phyloP scores from a whole-genome alignment of 2,888 invertebrate species.

The Aleiodes alternator region DNA sequence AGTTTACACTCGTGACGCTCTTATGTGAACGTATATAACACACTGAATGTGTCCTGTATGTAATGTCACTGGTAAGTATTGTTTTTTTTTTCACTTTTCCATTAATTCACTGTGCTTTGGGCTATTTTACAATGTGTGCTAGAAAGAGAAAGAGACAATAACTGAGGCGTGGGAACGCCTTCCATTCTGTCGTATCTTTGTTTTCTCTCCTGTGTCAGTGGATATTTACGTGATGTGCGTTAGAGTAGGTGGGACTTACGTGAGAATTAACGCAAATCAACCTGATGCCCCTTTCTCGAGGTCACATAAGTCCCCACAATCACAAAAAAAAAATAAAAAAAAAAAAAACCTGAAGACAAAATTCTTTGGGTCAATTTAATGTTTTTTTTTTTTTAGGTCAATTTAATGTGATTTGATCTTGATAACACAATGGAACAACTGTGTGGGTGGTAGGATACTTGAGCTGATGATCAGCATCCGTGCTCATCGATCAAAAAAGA shows the following conservation, averaged over 20 bases:
- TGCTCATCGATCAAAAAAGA: conserved; percentile 33
- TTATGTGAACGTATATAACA: conserved; percentile 40
- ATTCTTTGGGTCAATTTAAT: not conserved
- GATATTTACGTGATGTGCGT: conserved; percentile 38
- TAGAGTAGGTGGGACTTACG: conserved; percentile 38
- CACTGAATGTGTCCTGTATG: conserved; percentile 49
- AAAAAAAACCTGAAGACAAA: not conserved
- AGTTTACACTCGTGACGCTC: conserved; percentile 49
- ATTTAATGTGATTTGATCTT: not conserved
- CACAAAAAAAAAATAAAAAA: not conserved
- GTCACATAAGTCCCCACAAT: conserved; percentile 19
- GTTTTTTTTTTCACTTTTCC: conserved; percentile 50
- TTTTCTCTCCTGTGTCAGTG: conserved; percentile 28
- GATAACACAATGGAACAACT: conserved; percentile 5
- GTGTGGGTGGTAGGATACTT: conserved; percentile 31
- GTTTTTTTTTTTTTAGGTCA: not conserved
- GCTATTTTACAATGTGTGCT: conserved; percentile 44
- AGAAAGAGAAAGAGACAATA: conserved; percentile 34
- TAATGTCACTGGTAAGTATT: conserved; percentile 51
- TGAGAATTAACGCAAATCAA: conserved; percentile 37
- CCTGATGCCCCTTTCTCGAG: conserved; percentile 30
- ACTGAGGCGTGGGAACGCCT: conserved; percentile 46
- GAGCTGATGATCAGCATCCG: conserved; percentile 22
- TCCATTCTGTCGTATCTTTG: conserved; percentile 18
- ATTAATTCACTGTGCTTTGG: conserved; percentile 1